These are phyloP conservation scores for Drosophila neotestacea DNA, from an alignment of 2,888 invertebrate species.

Conservation along the genomic window DNA sequence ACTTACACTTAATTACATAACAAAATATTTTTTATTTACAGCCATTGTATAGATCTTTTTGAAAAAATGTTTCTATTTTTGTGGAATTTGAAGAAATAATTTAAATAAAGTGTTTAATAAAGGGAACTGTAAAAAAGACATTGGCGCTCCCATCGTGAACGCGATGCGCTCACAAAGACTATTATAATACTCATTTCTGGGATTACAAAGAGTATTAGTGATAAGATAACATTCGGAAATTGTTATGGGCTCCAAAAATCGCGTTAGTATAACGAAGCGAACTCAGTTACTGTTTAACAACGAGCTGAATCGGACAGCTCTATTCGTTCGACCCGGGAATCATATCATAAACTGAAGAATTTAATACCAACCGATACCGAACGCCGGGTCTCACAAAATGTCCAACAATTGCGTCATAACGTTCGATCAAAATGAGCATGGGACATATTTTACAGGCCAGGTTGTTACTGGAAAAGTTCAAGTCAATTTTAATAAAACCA, in stretches of 20 bases:
- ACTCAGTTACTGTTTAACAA: slow-evolving; percentile 56
- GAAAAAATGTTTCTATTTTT: background rate
- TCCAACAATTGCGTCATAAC: slow-evolving; percentile 80
- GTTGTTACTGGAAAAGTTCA: slow-evolving; percentile 82
- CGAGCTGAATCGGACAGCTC: slow-evolving; percentile 49
- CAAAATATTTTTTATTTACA: background rate
- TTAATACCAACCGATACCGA: background rate
- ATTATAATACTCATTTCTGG: slow-evolving; percentile 13
- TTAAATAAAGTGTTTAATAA: background rate
- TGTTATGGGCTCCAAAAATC: slow-evolving; percentile 18
- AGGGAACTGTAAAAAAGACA: background rate
- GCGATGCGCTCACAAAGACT: background rate
- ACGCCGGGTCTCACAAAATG: slow-evolving; percentile 51
- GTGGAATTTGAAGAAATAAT: background rate
- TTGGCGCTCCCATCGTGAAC: background rate
- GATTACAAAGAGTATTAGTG: slow-evolving; percentile 38
- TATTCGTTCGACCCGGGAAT: slow-evolving; percentile 2
- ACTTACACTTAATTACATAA: background rate
- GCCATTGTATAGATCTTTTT: background rate
- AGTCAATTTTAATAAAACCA: slow-evolving; percentile 79
- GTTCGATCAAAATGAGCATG: slow-evolving; percentile 88
- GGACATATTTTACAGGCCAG: slow-evolving; percentile 86
- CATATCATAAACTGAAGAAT: background rate
- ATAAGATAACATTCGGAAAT: slow-evolving; percentile 41
- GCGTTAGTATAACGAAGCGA: slow-evolving; percentile 15